Conservation (phyloP, 2,797 vertebrate genomes). For the Chlorospingus semifuscus region DNA sequence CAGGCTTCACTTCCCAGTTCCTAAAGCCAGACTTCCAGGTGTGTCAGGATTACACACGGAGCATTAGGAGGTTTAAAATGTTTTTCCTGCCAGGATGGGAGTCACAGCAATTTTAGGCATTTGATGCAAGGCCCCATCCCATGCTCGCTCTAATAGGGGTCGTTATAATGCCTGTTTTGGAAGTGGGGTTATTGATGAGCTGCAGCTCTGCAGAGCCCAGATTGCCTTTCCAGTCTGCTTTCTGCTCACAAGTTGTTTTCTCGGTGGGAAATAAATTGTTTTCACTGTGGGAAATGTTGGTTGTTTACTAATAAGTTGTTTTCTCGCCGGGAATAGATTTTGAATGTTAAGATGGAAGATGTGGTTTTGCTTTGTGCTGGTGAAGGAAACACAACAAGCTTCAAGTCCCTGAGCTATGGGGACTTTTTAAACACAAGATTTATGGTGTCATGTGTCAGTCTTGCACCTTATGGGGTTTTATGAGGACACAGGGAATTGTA, state of each 20-base stretch:
- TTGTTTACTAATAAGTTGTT: slow-evolving; percentile 71
- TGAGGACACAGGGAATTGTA: neutral
- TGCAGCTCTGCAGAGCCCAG: slow-evolving; percentile 34
- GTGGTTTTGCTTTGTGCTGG: neutral
- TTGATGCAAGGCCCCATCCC: neutral
- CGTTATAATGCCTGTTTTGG: neutral
- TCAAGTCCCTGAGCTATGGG: neutral
- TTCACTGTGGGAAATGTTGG: slow-evolving; percentile 62
- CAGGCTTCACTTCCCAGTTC: neutral
- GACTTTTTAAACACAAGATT: slow-evolving; percentile 16
- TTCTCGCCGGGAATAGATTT: slow-evolving; percentile 40
- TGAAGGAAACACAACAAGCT: neutral
- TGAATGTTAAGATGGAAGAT: slow-evolving; percentile 28
- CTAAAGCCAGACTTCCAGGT: neutral
- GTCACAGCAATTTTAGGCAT: neutral
- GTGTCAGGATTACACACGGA: neutral
- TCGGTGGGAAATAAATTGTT: slow-evolving; percentile 69
- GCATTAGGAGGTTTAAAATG: neutral
- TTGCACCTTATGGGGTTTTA: neutral
- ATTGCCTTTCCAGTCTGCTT: slow-evolving; percentile 44
- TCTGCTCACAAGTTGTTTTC: slow-evolving; percentile 62
- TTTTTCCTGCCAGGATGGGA: neutral
- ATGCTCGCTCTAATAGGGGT: neutral
- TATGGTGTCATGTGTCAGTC: neutral
- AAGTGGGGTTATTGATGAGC: slow-evolving; percentile 63